Evolutionary conservation across 2,888 invertebrate genomes (phyloP), one percentile per base, ranked within the genome.

Genomic region (Polyploca ridens): DNA sequence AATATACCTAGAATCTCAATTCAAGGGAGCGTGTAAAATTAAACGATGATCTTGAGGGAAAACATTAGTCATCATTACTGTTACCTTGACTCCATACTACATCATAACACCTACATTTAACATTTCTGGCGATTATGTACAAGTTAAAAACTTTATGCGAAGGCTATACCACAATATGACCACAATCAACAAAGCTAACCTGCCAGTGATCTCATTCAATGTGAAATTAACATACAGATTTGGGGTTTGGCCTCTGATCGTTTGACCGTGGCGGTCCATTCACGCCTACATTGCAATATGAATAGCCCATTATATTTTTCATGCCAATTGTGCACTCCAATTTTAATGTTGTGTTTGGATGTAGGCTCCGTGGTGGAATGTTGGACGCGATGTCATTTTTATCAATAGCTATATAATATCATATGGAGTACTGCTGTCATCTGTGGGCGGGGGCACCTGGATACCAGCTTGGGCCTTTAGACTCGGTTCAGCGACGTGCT

Each of bases 151-250:
- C 19, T 27, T 44, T 41, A 66, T 66, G 62, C 58, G 69, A 66
- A 73, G 69, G 69, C 64, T 19, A n/a, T 38, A 38, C 38, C n/a
- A 41, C 38, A 38, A 38, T 38, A 38, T 38, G 38, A 38, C 60
- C 60, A 60, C 61, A 61, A 61, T 44, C 14, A 19, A 54, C 54
- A 54, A 54, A 14, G 54, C 16, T 10, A 54, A 78, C 77, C 74
- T 79, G 81, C 77, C 73, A 79, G 74, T 91, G 91, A 91, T 89
- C 86, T 90, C 90, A 90, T 86, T 84, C 77, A 19, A 69, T 64
- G 69, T 71, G 70, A 59, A 70, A 89, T 90, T 88, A 89, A 83
- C 89, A 90, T 89, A 84, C 81, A 73, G 68, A 82, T 90, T 84
- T 85, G 87, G 83, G 75, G 80, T 81, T 86, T 84, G 83, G 83